Evolutionary conservation across 2,113 vertebrate genomes (phyloP).

Genomic region (Campylomormyrus tamandua): DNA sequence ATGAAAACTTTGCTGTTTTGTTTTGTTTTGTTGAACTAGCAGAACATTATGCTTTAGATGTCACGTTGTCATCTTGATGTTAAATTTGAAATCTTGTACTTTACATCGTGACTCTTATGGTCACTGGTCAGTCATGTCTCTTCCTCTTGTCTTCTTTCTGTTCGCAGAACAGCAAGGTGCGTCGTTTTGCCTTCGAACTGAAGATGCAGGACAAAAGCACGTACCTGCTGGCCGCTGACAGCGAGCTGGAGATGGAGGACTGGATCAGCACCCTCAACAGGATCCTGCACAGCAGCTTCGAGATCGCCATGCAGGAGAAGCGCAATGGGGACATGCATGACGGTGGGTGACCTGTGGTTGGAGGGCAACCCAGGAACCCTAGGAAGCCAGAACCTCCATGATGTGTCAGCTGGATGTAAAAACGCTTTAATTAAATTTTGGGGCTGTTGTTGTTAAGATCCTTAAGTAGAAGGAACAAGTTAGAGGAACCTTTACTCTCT

Average conservation of each 20-base stretch:
- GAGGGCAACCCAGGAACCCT: background rate
- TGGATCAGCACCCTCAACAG: conserved; percentile 91
- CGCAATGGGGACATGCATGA: conserved; percentile 91
- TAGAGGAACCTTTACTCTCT: background rate
- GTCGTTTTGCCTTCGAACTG: conserved; percentile 90
- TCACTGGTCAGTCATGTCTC: background rate
- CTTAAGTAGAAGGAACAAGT: background rate
- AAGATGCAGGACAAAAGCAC: conserved; percentile 99
- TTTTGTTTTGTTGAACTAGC: background rate
- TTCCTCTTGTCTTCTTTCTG: background rate
- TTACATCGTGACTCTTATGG: background rate
- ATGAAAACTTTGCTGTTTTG: background rate
- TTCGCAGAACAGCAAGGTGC: conserved; percentile 84
- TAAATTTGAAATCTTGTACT: background rate
- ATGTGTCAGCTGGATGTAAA: background rate
- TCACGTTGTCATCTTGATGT: background rate
- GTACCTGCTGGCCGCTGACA: conserved; percentile 89
- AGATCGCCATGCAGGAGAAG: conserved; percentile 94
- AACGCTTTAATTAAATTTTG: background rate
- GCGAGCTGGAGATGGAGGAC: conserved; percentile 93
- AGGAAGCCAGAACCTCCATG: background rate
- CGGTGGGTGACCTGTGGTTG: conserved; percentile 50
- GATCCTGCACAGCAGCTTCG: conserved; percentile 93
- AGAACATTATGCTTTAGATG: background rate
- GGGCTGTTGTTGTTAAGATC: background rate